Conservation (phyloP, 2,113 vertebrate species). For the Xiphias gladius region DNA sequence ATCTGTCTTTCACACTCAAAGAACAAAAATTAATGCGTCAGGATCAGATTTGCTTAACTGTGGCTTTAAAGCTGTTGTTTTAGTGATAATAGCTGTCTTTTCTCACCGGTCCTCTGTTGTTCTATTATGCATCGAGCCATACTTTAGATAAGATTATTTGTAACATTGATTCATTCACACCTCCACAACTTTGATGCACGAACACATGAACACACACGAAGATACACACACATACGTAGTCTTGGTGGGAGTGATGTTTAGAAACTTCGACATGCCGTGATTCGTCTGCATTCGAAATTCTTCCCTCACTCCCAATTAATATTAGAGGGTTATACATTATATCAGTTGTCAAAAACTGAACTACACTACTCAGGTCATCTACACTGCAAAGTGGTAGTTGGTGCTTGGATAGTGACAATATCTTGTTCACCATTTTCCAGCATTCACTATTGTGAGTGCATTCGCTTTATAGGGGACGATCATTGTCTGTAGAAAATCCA, state of each 20-base stretch:
- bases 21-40: conserved; percentile 7
- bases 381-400: background rate
- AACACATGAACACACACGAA: background rate
- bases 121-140: conserved; percentile 19
- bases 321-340: background rate
- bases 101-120: background rate
- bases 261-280: background rate
- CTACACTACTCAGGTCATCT: background rate
- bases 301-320: background rate
- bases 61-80: conserved; percentile 6
- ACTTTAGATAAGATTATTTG: conserved; percentile 20
- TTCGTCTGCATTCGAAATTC: background rate
- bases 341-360: background rate
- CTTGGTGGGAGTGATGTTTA: background rate
- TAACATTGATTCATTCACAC: conserved; percentile 14
- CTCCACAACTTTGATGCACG: background rate
- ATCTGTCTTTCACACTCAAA: conserved; percentile 7
- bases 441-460: background rate
- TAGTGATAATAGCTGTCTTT: conserved; percentile 1
- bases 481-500: background rate
- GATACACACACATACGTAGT: conserved; percentile 8
- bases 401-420: background rate
- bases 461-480: background rate
- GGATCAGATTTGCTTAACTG: conserved; percentile 13
- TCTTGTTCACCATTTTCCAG: background rate